Evolutionary conservation across 2,113 vertebrate species (phyloP), one percentile per base, ranked within the genome.

Genomic region (Pachyramphus minor): DNA sequence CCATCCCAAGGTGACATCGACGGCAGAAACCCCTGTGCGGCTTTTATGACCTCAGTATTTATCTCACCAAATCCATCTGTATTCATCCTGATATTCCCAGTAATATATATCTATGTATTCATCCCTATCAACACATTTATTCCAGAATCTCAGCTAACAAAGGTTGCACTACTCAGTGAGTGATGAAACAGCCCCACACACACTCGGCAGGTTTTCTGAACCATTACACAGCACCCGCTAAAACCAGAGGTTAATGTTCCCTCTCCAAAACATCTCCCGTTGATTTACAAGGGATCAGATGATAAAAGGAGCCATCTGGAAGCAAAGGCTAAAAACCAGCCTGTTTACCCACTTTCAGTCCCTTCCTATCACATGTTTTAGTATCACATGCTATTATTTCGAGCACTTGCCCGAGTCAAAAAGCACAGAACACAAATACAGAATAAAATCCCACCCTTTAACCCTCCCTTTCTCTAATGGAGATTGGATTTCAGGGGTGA

Each of bases 1-100:
- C 49, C 49, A 15, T 5, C 49, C 24, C 49, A 15, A 27, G 49
- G 16, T 0, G 17, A 62, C 31, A 47, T 37, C 0, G 2, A 35
- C 30, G 0, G 0, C 5, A 41, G 9, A 78, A 91, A 55, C 22
- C 1, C 24, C 60, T 12, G 11, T 5, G 12, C 4, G 13, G n/a
- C 19, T 24, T 63, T 8, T n/a, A 31, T 42, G n/a, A 52, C 25
- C 37, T 44, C 20, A 10, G 19, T 16, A 42, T 41, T 81, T 72
- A 35, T 10, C 58, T 28, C 3, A 0, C 27, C 19, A 17, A 21
- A 67, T 31, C 33, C 19, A 49, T 12, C 45, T 76, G 60, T 39
- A 83, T 41, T 68, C 56, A 41, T 33, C 69, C 53, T 49, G 52
- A 41, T 31, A 72, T 8, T 52, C 71, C 58, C 21, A 60, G 21